Base-by-base conservation (phyloP, 2,888 invertebrate genomes). In the Nudaria mundana region DNA sequence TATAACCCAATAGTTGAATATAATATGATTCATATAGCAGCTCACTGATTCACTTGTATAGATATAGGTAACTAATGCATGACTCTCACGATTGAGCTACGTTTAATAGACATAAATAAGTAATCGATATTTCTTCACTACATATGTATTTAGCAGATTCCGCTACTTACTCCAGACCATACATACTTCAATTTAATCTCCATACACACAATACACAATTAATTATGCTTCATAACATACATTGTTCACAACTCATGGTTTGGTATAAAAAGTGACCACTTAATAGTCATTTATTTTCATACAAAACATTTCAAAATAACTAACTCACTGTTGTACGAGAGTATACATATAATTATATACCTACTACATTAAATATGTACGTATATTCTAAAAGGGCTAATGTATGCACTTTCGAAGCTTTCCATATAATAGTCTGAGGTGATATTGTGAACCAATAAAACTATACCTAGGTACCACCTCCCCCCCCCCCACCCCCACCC, bases 231-330 rank as follows among this genome's bases (percentile, higher is more conserved):
- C 18, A 36, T 36, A 38, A 31, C 43, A 42, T 5, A 18, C 4
- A 18, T 5, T 18, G 3, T 18, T 3, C 18, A 5, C 18, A 18
- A 18, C 18, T 18, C 18, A 3, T 18, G 5, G 18, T 18, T 18
- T 18, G 5, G 18, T 18, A 5, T 49, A 55, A 71, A 73, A 47
- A 52, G 56, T 58, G 54, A 60, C 60, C 76, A 64, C 58, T 55
- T 48, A 40, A 76, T 75, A 77, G 71, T 76, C 59, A 71, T 73
- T 80, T 81, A 81, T 83, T 82, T 83, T 81, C 73, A 51, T 77
- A 81, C 58, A 47, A 56, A 60, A 60, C 65, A 52, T 68, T 70
- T 72, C 70, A 63, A 30, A 40, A 38, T 22, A 26, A 48, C 50
- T 43, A 43, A 47, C n/a, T n/a, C n/a, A n/a, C n/a, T n/a, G n/a